Evolutionary conservation across 2,113 vertebrate species (phyloP), one percentile per base, ranked within the genome.

Genomic region (Solea solea): DNA sequence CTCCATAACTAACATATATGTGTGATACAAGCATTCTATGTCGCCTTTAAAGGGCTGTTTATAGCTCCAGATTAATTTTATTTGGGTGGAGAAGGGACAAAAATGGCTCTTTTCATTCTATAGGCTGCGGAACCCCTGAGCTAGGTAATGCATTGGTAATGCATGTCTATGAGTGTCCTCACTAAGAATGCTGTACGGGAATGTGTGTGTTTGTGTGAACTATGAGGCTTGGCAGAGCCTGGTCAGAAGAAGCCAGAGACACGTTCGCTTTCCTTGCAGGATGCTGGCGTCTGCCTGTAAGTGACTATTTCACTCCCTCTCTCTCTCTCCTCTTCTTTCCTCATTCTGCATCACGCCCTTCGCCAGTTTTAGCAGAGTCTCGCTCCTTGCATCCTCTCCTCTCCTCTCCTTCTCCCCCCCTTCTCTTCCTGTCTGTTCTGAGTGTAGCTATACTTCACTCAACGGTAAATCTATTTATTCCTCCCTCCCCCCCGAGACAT

Each of bases 391-490:
- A 56, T 64, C 42, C 53, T 6, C 14, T n/a, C 28, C 54, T 25
- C 61, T 67, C 58, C 64, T 62, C 46, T 44, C 56, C 9, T 53
- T 44, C 56, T 42, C 14, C 57, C 45, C 72, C 75, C 16, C 14
- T 44, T 61, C 68, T 63, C 63, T 56, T 42, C 68, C 54, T 76
- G 66, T 70, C 74, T 56, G 21, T 40, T 72, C 63, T 77, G 81
- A 51, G 70, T 84, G 84, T 55, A 56, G 79, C 89, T 86, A 52
- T 52, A 87, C 86, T 93, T 89, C 85, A 88, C 88, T 86, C 74
- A 82, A 80, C 74, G 51, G 72, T 85, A 81, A 83, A 86, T 88
- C 88, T 92, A 93, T 93, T 92, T 93, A 92, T 92, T 91, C 83
- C 86, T 82, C 25, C 67, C 64, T 60, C 62, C 71, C 58, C 78